Conservation (phyloP, 2,888 invertebrate species). For the Gymnocheta viridis region DNA sequence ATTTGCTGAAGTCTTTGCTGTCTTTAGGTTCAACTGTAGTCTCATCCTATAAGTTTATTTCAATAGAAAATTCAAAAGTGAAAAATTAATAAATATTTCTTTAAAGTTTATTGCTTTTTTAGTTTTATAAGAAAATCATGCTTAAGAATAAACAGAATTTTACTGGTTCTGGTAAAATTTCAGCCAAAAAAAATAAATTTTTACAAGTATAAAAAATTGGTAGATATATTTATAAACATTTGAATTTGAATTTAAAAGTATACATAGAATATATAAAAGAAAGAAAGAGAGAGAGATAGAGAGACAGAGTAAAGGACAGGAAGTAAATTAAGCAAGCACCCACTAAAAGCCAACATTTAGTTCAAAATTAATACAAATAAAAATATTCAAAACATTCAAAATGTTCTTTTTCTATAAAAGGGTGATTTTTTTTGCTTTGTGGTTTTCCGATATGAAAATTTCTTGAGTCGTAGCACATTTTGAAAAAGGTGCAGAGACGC, state of each 20-base stretch:
- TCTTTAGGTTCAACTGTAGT: slow-evolving; percentile 60
- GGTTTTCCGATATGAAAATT: background rate
- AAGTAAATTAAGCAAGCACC: slow-evolving; percentile 33
- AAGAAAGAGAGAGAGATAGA: background rate
- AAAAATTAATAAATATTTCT: slow-evolving; percentile 22
- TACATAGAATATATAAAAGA: background rate
- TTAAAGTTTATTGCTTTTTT: background rate
- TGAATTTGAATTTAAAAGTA: background rate
- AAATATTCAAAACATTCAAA: background rate
- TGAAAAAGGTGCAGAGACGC: too few species aligned
- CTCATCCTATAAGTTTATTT: slow-evolving; percentile 54
- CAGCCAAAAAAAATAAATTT: background rate
- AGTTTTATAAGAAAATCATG: slow-evolving; percentile 43
- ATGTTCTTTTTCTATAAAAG: background rate
- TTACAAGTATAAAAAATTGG: background rate
- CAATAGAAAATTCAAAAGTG: background rate
- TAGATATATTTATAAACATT: background rate
- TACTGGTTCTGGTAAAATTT: background rate
- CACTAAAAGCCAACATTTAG: slow-evolving; percentile 43
- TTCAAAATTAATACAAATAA: background rate
- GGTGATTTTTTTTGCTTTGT: background rate
- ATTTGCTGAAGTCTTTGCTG: slow-evolving; percentile 67
- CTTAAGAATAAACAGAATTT: slow-evolving; percentile 34
- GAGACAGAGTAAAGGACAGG: background rate
- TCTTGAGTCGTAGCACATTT: too few species aligned